Percentiles rank a stretch among this genome's conserved stretches.
Evolutionary conservation across 2,113 vertebrate species (phyloP).

Genomic region (Anseranas semipalmata): DNA sequence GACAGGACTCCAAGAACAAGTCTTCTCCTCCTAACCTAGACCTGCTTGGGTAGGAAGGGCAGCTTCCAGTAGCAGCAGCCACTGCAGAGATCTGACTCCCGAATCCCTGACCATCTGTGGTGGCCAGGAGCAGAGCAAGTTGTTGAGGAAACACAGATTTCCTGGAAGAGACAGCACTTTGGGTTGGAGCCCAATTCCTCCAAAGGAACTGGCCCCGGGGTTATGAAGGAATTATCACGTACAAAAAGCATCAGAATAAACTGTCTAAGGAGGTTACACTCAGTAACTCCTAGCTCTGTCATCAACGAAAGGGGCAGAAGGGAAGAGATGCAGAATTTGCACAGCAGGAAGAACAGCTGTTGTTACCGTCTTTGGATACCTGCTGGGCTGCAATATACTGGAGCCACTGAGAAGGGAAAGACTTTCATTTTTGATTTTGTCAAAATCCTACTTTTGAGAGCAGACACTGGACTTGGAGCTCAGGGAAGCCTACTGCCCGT

Average conservation of each 20-base stretch:
- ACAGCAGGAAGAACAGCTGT: background rate
- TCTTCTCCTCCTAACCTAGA: background rate
- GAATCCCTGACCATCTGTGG: background rate
- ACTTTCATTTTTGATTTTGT: background rate
- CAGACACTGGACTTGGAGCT: background rate
- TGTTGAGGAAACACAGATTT: background rate
- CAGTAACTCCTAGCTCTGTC: background rate
- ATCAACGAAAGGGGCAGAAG: background rate
- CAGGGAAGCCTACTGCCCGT: background rate
- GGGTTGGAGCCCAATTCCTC: background rate
- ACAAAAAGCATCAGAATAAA: background rate
- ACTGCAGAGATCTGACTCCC: background rate
- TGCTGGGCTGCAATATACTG: background rate
- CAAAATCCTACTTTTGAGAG: background rate
- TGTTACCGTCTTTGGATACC: background rate
- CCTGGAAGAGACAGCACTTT: background rate
- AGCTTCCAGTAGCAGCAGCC: background rate
- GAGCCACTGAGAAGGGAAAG: background rate
- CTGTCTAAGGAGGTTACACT: background rate
- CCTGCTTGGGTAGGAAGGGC: background rate
- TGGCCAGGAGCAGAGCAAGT: background rate
- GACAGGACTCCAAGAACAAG: background rate
- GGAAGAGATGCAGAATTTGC: background rate
- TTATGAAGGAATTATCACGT: accelerated
- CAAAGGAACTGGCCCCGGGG: background rate